Conservation (phyloP, 1,140 invertebrate species). For the Nebria ingens region DNA sequence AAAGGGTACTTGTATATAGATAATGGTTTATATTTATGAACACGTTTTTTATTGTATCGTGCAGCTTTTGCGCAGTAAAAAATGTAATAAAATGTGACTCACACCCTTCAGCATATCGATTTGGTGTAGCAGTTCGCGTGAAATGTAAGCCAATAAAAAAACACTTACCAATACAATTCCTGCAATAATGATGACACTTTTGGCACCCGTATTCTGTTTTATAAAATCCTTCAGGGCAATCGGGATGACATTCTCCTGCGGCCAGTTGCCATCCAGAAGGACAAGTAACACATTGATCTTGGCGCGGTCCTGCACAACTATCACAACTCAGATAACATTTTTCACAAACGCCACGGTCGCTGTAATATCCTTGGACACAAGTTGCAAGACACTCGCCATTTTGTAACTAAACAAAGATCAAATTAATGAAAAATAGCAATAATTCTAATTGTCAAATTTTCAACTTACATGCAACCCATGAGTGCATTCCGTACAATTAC, state of each 20-base stretch:
- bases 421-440: not conserved
- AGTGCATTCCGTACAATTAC: conserved; percentile 67
- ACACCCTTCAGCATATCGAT: not conserved
- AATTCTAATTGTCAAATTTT: not conserved
- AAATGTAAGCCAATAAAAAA: conserved; percentile 10
- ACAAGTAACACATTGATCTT: conserved; percentile 76
- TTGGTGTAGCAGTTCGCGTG: not conserved
- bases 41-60: too few relatives aligned
- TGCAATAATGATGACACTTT: conserved; percentile 75
- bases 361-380: conserved; percentile 70
- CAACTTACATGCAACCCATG: conserved; percentile 46
- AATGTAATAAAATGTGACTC: too few relatives aligned
- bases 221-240: conserved; percentile 76
- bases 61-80: too few relatives aligned
- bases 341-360: conserved; percentile 65
- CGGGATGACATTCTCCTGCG: conserved; percentile 67
- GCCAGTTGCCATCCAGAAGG: conserved; percentile 63
- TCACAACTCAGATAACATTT: conserved; percentile 75
- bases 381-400: conserved; percentile 66
- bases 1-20: too few relatives aligned
- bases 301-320: conserved; percentile 66
- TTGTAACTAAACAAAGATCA: conserved; percentile 41
- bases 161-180: conserved; percentile 59
- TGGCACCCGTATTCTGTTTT: conserved; percentile 67
- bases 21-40: too few relatives aligned